Evolutionary conservation across 1,140 invertebrate genomes (phyloP).

Genomic region (Gonatopus flavifemur): DNA sequence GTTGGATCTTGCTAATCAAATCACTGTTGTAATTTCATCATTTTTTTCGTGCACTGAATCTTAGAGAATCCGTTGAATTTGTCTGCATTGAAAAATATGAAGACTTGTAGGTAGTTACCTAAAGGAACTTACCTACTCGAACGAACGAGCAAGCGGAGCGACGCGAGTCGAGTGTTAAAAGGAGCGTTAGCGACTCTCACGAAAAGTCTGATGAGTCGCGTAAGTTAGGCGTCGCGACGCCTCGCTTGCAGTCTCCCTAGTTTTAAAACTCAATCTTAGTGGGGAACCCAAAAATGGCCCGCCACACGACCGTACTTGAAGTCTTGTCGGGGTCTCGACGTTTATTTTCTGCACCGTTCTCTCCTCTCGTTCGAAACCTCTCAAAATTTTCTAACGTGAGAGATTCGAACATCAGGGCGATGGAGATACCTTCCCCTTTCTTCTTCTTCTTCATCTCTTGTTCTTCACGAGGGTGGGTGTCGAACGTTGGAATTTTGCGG

Average conservation of each 20-base stretch:
- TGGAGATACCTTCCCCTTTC: too few species aligned
- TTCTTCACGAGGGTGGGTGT: too few species aligned
- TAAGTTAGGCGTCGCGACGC: constrained; percentile 7
- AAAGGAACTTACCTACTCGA: constrained; percentile 57
- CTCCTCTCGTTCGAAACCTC: background rate
- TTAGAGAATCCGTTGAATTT: too few species aligned
- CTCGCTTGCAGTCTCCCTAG: constrained; percentile 17
- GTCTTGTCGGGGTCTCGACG: constrained; percentile 30
- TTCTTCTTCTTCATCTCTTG: too few species aligned
- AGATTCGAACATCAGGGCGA: too few species aligned
- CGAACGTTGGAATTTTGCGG: too few species aligned
- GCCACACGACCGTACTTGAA: constrained; percentile 39
- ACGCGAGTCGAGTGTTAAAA: constrained; percentile 52
- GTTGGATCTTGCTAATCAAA: too few species aligned
- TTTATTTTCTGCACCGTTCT: constrained; percentile 37
- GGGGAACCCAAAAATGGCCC: constrained; percentile 60
- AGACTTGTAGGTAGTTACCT: too few species aligned
- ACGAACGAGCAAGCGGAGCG: constrained; percentile 43
- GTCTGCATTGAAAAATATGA: too few species aligned
- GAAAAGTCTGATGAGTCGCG: constrained; percentile 5
- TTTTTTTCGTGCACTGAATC: too few species aligned
- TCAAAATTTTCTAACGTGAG: too few species aligned
- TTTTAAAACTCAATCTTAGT: constrained; percentile 14
- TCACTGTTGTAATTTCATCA: too few species aligned
- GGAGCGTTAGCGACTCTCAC: constrained; percentile 23